phyloP scores from a whole-genome alignment of 2,888 invertebrate species.

The Nomada ruficornis region DNA sequence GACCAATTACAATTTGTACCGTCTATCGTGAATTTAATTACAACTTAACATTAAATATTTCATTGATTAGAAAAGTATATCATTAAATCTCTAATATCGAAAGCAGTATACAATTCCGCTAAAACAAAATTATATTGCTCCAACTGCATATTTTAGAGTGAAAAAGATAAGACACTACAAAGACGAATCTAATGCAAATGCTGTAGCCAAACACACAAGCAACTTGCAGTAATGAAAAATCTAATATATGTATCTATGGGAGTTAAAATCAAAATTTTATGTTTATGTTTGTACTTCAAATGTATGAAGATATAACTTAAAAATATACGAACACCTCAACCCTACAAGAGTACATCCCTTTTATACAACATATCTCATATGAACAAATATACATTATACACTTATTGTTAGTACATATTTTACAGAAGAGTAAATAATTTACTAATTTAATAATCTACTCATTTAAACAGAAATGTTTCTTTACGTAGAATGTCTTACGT shows the following conservation, averaged over 20 bases:
- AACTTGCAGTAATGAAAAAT: conserved; percentile 41
- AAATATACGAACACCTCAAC: conserved; percentile 26
- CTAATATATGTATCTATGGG: conserved; percentile 42
- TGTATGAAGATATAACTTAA: conserved; percentile 18
- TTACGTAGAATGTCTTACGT: background rate
- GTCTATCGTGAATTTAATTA: background rate
- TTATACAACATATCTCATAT: conserved; percentile 15
- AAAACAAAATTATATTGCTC: conserved; percentile 10
- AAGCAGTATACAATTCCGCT: conserved; percentile 17
- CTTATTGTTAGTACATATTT: too few species aligned
- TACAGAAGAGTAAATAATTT: too few species aligned
- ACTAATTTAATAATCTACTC: too few species aligned
- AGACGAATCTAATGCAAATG: conserved; percentile 44
- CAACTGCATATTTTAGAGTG: conserved; percentile 31
- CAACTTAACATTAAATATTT: conserved; percentile 10
- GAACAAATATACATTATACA: background rate
- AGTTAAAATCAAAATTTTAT: conserved; percentile 29
- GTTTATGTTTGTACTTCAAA: conserved; percentile 8
- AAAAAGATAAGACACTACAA: conserved; percentile 27
- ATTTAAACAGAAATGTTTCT: too few species aligned
- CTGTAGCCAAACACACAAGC: conserved; percentile 59
- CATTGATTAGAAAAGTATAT: conserved; percentile 9
- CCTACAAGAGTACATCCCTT: conserved; percentile 25
- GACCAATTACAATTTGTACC: background rate
- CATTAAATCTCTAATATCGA: conserved; percentile 17